Evolutionary conservation across 1,140 invertebrate species (phyloP), one percentile per base, ranked within the genome.

Genomic region (Achroia grisella): DNA sequence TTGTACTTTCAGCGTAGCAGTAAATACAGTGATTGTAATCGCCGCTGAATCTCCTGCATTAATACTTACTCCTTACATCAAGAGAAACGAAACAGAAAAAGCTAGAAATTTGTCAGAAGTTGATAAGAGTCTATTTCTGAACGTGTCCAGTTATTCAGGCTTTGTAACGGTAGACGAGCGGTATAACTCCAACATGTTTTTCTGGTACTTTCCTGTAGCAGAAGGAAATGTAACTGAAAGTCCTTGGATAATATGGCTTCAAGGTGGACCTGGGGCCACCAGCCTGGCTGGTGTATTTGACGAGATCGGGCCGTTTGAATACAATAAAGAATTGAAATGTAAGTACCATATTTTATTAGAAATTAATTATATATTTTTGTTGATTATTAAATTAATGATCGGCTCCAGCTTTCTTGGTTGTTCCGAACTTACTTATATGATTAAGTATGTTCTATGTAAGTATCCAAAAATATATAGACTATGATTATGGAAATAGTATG

Each of bases 121-220:
- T 0, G 55, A 76, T 35, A 50, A 60, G 0, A 44, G 44, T 11
- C 28, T 65, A 8, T 67, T 76, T 39, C 51, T 74, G 1, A 61
- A 68, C 8, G 44, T 68, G 5, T 53, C 50, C 10, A 82, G 75
- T 43, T 62, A 78, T 42, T 62, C 78, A 0, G 81, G 77, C 1
- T 83, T 70, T 46, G 45, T 79, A 10, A 79, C 66, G 0, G 68
- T 95, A 4, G 91, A 95, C 54, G 87, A 90, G 48, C 51, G 80
- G 17, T 91, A 86, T 61, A 90, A 93, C 56, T 94, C 93, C 0
- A 95, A 95, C 70, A 86, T 94, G 62, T 96, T 94, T 79, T 95
- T 95, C 72, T 96, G 94, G 94, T 96, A 93, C 58, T 95, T 96
- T 61, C 93, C 93, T 2, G 90, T 92, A 0, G 71, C 86, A 33